A percentile compares a stretch with the other conserved stretches of the same genome.
Conservation (phyloP, 2,888 invertebrate species). For the Ceriagrion tenellum region DNA sequence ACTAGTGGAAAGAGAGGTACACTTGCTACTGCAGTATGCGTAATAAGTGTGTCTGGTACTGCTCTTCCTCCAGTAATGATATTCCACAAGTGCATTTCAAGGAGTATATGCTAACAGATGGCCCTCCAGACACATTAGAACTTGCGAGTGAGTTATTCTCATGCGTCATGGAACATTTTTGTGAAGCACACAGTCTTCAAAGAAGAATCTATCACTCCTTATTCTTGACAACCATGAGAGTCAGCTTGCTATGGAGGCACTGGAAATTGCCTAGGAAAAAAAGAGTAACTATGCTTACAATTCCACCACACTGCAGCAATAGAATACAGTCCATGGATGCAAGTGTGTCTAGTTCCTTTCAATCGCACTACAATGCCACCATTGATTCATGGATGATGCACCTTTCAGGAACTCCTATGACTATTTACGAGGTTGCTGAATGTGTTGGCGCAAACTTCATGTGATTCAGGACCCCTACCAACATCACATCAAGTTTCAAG, state of each 20-base stretch:
- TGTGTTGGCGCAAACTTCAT: conserved; percentile 75
- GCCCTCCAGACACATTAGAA: too few species aligned
- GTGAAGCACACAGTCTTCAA: conserved; percentile 72
- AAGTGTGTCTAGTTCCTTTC: conserved; percentile 73
- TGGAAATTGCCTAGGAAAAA: conserved; percentile 75
- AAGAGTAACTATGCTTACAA: conserved; percentile 76
- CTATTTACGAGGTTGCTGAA: conserved; percentile 76
- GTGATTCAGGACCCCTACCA: conserved; percentile 74
- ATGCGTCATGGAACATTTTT: conserved; percentile 61
- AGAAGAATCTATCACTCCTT: conserved; percentile 73
- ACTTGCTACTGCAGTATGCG: too few species aligned
- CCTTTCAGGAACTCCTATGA: conserved; percentile 76
- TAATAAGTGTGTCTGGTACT: conserved; percentile 71
- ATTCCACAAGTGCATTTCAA: conserved; percentile 71
- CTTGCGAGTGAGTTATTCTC: too few species aligned
- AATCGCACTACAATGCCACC: conserved; percentile 73
- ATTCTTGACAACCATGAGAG: conserved; percentile 75
- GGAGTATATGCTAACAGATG: too few species aligned
- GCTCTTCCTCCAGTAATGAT: conserved; percentile 72
- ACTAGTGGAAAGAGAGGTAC: too few species aligned
- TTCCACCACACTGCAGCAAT: conserved; percentile 76
- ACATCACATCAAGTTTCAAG: conserved; percentile 75
- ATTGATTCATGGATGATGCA: conserved; percentile 74
- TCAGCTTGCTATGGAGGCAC: conserved; percentile 73
- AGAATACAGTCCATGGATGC: conserved; percentile 76